Conservation (phyloP, 2,113 vertebrate species). For the Myrmophylax atrothorax region DNA sequence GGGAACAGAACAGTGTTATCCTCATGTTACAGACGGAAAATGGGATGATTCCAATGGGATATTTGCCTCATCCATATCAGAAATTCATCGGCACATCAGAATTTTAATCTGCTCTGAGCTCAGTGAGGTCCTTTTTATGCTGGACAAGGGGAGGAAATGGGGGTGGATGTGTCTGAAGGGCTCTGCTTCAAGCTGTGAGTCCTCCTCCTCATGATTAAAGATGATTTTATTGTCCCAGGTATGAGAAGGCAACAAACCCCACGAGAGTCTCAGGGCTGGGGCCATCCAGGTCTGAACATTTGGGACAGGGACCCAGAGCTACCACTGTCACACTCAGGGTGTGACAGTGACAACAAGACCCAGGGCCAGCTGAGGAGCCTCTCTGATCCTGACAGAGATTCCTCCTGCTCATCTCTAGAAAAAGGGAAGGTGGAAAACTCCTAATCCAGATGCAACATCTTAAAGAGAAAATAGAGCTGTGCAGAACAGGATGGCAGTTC, state of each 20-base stretch:
- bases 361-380: not conserved
- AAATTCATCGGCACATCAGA: not conserved
- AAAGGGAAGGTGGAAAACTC: not conserved
- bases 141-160: not conserved
- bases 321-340: not conserved
- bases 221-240: not conserved
- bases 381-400: fast-evolving
- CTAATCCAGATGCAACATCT: slow-evolving; percentile 26
- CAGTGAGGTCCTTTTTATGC: not conserved
- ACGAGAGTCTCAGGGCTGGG: not conserved
- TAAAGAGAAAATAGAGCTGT: not conserved
- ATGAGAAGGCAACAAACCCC: not conserved
- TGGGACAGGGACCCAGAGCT: not conserved
- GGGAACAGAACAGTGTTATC: not conserved
- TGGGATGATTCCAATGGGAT: not conserved
- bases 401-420: not conserved
- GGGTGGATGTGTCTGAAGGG: not conserved
- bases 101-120: not conserved
- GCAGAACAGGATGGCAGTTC: slow-evolving; percentile 21
- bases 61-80: not conserved
- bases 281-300: not conserved
- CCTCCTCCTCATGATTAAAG: not conserved
- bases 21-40: not conserved
- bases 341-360: not conserved
- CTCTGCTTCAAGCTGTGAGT: not conserved